These are phyloP conservation scores for Ectemnius continuus DNA, from an alignment of 2,888 invertebrate species.

Conservation along the genomic window DNA sequence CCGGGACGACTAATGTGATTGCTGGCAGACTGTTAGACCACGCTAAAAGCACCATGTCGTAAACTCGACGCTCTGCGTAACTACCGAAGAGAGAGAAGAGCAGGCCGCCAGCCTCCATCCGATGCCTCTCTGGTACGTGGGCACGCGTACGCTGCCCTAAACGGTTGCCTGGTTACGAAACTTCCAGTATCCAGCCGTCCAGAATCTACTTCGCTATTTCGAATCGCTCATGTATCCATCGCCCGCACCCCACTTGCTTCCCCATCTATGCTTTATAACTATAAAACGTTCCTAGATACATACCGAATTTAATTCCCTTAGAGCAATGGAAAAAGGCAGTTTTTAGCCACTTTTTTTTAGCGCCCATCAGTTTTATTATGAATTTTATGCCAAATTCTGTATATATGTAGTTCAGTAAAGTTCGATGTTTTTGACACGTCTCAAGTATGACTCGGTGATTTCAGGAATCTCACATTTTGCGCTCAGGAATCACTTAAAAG, in stretches of 20 bases:
- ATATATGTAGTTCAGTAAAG: too few relatives aligned
- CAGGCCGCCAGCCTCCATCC: constrained; percentile 11
- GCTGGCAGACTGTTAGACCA: constrained; percentile 66
- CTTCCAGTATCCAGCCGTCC: constrained; percentile 38
- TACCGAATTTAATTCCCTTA: neutral
- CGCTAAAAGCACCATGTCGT: constrained; percentile 68
- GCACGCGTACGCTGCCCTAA: constrained; percentile 31
- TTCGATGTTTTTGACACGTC: too few relatives aligned
- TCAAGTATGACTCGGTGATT: too few relatives aligned
- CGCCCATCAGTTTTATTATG: too few relatives aligned
- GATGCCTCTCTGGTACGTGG: too few relatives aligned
- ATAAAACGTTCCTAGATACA: neutral
- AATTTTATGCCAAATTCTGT: too few relatives aligned
- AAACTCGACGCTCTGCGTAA: constrained; percentile 59
- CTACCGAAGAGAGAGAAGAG: constrained; percentile 19
- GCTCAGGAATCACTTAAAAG: too few relatives aligned
- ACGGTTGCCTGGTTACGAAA: constrained; percentile 53
- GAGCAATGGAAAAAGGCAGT: too few relatives aligned
- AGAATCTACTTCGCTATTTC: constrained; percentile 32
- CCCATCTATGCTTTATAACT: too few relatives aligned
- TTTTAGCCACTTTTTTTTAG: too few relatives aligned
- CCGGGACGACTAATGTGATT: constrained; percentile 68
- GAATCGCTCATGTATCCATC: neutral
- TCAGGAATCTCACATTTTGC: too few relatives aligned
- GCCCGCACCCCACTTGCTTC: too few relatives aligned